Conservation (phyloP, 2,797 vertebrate genomes). For the Erithacus rubecula region DNA sequence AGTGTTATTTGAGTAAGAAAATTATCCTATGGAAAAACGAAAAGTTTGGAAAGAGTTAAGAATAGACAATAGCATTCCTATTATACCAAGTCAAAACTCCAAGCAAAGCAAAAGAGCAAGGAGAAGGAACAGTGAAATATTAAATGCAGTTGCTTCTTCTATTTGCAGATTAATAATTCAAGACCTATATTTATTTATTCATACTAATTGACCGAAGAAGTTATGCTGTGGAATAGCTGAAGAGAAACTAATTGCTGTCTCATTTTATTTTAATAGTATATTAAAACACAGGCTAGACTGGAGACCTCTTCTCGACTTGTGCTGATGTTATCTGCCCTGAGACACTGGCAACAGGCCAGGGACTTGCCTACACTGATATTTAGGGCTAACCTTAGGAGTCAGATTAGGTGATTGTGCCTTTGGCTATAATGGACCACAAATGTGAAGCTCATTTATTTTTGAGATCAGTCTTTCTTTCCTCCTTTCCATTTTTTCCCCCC, state of each 20-base stretch:
- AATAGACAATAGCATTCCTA: neutral
- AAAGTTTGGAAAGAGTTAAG: slow-evolving; percentile 33
- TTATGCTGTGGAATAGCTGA: slow-evolving; percentile 69
- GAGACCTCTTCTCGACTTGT: slow-evolving; percentile 53
- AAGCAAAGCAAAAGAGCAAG: slow-evolving; percentile 39
- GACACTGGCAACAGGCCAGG: slow-evolving; percentile 42
- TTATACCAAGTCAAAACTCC: slow-evolving; percentile 13
- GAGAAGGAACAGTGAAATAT: slow-evolving; percentile 53
- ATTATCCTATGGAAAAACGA: neutral
- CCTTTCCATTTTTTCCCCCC: neutral
- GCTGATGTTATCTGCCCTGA: slow-evolving; percentile 62
- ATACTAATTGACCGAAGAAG: slow-evolving; percentile 70
- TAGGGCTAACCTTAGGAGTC: slow-evolving; percentile 51
- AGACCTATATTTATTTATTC: slow-evolving; percentile 70
- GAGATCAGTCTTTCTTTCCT: slow-evolving; percentile 22
- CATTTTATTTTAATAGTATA: slow-evolving; percentile 71
- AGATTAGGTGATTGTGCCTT: slow-evolving; percentile 44
- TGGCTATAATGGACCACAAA: slow-evolving; percentile 40
- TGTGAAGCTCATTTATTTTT: slow-evolving; percentile 20
- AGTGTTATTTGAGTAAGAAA: slow-evolving; percentile 11
- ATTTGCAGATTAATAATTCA: slow-evolving; percentile 72
- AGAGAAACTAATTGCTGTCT: slow-evolving; percentile 71
- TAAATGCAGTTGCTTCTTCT: slow-evolving; percentile 58
- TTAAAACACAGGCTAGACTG: slow-evolving; percentile 43
- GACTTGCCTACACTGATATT: slow-evolving; percentile 47